These are phyloP conservation scores for Petrocephalus sullivani DNA, from an alignment of 2,797 vertebrate genomes.

Conservation along the genomic window DNA sequence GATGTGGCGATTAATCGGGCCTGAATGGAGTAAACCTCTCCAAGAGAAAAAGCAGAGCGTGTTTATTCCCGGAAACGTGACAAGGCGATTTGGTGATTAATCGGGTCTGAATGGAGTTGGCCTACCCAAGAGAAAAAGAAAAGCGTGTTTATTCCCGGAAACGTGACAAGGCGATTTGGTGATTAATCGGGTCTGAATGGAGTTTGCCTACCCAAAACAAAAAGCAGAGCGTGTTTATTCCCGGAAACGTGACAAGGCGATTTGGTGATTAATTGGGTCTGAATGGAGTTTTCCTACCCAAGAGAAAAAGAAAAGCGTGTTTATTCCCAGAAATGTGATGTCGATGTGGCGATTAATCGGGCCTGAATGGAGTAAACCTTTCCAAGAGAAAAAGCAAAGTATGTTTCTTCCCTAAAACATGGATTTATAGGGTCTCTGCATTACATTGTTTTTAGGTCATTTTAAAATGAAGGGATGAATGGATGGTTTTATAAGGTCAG, in stretches of 20 bases:
- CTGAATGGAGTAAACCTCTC: constrained; percentile 27
- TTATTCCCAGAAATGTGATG: constrained; percentile 32
- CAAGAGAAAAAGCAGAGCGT: constrained; percentile 39
- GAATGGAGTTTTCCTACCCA: constrained; percentile 33
- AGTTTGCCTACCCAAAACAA: no score
- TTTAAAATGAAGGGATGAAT: neutral
- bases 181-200: constrained; percentile 50
- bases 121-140: constrained; percentile 44
- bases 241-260: constrained; percentile 43
- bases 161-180: constrained; percentile 46
- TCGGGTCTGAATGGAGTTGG: constrained; percentile 38
- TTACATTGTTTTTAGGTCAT: neutral
- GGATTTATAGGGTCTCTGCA: neutral
- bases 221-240: constrained; percentile 25
- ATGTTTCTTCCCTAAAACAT: neutral
- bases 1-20: constrained; percentile 53
- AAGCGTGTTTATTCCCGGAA: neutral
- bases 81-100: constrained; percentile 52
- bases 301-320: constrained; percentile 34
- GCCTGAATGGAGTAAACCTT: constrained; percentile 26
- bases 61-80: constrained; percentile 28
- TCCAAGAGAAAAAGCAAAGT: constrained; percentile 43
- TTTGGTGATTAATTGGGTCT: constrained; percentile 51
- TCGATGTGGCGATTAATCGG: constrained; percentile 54
- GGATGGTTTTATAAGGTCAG: constrained; percentile 27